These are phyloP conservation scores for Ciconia stormi DNA, from an alignment of 2,113 vertebrate species.

Conservation along the genomic window DNA sequence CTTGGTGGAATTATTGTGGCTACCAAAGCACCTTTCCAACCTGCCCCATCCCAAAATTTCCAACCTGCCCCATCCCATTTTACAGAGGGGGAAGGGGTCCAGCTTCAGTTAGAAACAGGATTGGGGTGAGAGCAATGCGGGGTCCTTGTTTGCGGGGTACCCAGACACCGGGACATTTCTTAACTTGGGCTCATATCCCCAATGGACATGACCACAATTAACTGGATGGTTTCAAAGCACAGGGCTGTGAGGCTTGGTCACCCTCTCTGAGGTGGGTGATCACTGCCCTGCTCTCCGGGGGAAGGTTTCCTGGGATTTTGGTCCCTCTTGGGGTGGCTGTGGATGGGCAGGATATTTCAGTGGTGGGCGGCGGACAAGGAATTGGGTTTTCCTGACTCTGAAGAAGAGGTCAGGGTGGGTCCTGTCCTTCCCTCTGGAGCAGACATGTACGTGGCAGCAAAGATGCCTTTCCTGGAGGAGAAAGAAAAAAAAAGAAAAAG, in stretches of 20 bases:
- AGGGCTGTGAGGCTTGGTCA: fast-evolving
- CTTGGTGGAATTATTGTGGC: fast-evolving
- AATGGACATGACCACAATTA: fast-evolving
- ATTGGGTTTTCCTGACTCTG: background rate
- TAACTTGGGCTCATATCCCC: background rate
- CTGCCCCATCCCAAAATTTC: background rate
- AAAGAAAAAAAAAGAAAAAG: too few species aligned
- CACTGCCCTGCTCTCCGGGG: too few species aligned
- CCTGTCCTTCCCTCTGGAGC: background rate
- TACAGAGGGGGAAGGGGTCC: background rate
- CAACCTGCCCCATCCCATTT: background rate
- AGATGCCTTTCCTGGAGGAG: background rate
- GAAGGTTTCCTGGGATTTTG: background rate
- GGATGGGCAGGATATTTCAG: background rate
- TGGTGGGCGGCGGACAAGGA: fast-evolving
- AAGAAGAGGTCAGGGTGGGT: background rate
- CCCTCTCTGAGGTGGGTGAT: too few species aligned
- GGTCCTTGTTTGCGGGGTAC: background rate
- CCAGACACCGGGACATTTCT: background rate
- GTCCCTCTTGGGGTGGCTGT: fast-evolving
- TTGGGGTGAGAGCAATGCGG: fast-evolving
- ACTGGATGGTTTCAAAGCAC: background rate
- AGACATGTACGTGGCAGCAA: background rate
- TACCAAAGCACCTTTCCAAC: background rate
- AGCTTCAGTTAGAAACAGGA: background rate